Evolutionary conservation across 2,888 invertebrate species (phyloP).

Genomic region (Pocota personata): DNA sequence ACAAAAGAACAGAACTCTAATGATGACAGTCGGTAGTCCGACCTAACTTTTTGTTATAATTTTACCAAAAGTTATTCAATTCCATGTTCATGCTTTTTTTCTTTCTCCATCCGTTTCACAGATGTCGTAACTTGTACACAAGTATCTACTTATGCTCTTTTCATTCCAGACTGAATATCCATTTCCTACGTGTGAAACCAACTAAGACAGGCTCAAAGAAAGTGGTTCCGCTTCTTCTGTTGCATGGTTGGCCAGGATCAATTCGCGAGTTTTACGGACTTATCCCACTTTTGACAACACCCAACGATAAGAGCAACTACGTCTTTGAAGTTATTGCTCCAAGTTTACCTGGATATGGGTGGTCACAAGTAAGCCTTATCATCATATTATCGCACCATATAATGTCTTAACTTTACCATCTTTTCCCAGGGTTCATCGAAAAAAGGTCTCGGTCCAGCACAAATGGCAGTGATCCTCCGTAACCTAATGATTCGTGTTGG

Average conservation of each 20-base stretch:
- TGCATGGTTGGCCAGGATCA: conserved; percentile 96
- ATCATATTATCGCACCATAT: neutral
- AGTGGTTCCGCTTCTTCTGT: conserved; percentile 87
- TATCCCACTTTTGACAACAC: conserved; percentile 87
- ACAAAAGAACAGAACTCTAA: no score
- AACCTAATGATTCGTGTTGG: conserved; percentile 88
- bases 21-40: no score
- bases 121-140: no score
- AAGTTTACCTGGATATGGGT: conserved; percentile 88
- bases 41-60: no score
- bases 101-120: no score
- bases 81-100: no score
- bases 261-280: conserved; percentile 91
- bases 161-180: conserved; percentile 85
- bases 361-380: conserved; percentile 86
- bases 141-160: no score
- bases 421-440: conserved; percentile 77
- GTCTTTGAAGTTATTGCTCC: conserved; percentile 88
- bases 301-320: conserved; percentile 84
- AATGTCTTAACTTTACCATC: neutral
- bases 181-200: conserved; percentile 87
- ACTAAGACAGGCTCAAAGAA: conserved; percentile 83
- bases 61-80: no score
- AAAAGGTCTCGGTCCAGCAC: conserved; percentile 81
- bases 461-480: conserved; percentile 85